phyloP scores from a whole-genome alignment of 2,113 vertebrate genomes.

The Coryphaenoides rupestris region DNA sequence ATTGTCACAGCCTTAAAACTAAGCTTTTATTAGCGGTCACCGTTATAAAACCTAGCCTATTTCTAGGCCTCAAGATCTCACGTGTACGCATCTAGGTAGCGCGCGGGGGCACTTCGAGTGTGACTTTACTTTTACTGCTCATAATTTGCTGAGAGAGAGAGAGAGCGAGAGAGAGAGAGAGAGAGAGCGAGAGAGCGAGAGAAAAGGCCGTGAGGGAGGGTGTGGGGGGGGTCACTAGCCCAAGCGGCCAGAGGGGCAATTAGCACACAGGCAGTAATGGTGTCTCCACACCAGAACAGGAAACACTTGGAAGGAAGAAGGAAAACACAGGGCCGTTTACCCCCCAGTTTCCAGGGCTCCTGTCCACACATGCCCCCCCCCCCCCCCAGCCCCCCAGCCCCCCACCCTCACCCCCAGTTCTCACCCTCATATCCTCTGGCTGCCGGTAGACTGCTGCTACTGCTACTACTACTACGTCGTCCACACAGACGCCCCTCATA shows the following conservation, averaged over 20 bases:
- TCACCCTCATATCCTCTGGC: slow-evolving; percentile 49
- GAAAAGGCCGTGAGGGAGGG: slow-evolving; percentile 1
- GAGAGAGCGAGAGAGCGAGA: slow-evolving; percentile 16
- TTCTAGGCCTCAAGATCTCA: slow-evolving; percentile 5
- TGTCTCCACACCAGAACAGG: slow-evolving; percentile 58
- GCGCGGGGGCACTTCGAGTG: slow-evolving; percentile 23
- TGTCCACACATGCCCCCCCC: slow-evolving; percentile 50
- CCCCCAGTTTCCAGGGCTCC: slow-evolving; percentile 31
- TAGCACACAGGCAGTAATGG: slow-evolving; percentile 63
- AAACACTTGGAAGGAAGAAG: slow-evolving; percentile 32
- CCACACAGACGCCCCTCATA: slow-evolving; percentile 58
- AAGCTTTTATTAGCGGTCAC: no score
- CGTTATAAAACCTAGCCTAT: neutral
- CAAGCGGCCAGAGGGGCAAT: slow-evolving; percentile 49
- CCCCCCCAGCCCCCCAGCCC: slow-evolving; percentile 20
- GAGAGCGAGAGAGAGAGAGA: no score
- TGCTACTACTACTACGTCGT: no score
- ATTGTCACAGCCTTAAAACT: no score
- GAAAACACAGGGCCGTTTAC: slow-evolving; percentile 50
- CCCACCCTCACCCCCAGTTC: slow-evolving; percentile 36
- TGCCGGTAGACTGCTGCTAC: slow-evolving; percentile 39
- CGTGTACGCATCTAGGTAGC: neutral
- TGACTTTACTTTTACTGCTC: slow-evolving; percentile 58
- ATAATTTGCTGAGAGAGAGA: slow-evolving; percentile 45
- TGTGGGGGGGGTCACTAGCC: slow-evolving; percentile 24